Percentiles rank a stretch among this genome's conserved stretches.
Conservation (phyloP, 2,797 vertebrate genomes). For the Mergus octosetaceus region DNA sequence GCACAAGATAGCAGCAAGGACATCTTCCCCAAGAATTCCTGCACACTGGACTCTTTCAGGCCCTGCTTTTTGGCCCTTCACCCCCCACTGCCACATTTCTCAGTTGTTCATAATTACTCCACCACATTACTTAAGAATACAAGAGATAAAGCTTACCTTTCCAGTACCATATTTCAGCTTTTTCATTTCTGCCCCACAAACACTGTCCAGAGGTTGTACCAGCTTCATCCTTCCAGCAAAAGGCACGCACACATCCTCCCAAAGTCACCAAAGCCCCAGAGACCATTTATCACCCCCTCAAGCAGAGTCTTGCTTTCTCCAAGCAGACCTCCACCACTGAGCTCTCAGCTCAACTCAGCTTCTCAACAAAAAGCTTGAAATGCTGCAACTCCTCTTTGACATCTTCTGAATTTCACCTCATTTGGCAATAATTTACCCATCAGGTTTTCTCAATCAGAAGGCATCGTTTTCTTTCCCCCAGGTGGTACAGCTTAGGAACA, state of each 20-base stretch:
- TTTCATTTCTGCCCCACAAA: rapidly evolving
- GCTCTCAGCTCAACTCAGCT: not conserved
- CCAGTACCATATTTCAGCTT: not conserved
- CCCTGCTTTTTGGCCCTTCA: not conserved
- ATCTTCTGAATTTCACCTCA: not conserved
- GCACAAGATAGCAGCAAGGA: too few relatives aligned
- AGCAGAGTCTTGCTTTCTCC: not conserved
- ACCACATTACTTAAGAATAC: not conserved
- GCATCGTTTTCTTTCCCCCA: not conserved
- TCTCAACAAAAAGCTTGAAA: not conserved
- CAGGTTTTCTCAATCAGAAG: not conserved
- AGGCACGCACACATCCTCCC: not conserved
- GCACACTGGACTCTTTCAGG: not conserved
- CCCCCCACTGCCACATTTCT: not conserved
- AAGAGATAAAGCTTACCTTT: not conserved
- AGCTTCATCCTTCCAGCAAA: not conserved
- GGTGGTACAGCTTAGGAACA: not conserved
- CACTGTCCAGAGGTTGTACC: not conserved
- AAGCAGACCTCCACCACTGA: not conserved
- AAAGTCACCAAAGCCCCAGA: not conserved
- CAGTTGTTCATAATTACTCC: not conserved
- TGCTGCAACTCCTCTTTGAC: rapidly evolving
- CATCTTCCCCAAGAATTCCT: not conserved
- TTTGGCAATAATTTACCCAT: not conserved
- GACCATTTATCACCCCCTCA: not conserved